Percentiles rank a stretch among this genome's conserved stretches.
Evolutionary conservation across 2,888 invertebrate species (phyloP).

Genomic region (Orgyia antiqua): DNA sequence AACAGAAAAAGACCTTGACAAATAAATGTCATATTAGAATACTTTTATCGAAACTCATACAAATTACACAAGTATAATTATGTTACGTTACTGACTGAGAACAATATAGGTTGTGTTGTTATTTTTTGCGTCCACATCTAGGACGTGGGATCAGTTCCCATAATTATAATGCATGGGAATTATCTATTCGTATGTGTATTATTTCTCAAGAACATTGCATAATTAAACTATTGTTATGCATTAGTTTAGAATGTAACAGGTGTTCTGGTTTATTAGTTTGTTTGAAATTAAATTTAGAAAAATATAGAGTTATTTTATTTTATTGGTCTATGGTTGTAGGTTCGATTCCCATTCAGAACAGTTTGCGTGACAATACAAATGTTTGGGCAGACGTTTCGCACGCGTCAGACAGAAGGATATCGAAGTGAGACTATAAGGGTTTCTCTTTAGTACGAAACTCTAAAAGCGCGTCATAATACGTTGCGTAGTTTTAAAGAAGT

Average conservation of each 20-base stretch:
- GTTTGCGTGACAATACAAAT: too few relatives aligned
- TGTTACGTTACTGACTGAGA: constrained; percentile 30
- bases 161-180: constrained; percentile 31
- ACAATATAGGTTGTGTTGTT: constrained; percentile 17
- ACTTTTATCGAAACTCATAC: too few relatives aligned
- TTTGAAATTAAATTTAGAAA: too few relatives aligned
- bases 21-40: too few relatives aligned
- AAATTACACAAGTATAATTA: constrained; percentile 20
- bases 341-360: too few relatives aligned
- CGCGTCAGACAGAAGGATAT: too few relatives aligned
- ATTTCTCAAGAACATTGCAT: constrained; percentile 24
- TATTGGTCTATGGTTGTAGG: too few relatives aligned
- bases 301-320: too few relatives aligned
- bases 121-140: constrained; percentile 25
- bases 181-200: constrained; percentile 17
- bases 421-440: too few relatives aligned
- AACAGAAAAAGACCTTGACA: too few relatives aligned
- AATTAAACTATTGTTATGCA: constrained; percentile 23
- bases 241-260: constrained; percentile 22
- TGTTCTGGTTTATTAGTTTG: constrained; percentile 1
- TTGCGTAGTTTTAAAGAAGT: neutral
- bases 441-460: too few relatives aligned
- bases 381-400: too few relatives aligned
- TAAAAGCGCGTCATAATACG: neutral
- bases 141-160: constrained; percentile 55